These are phyloP conservation scores for Drosophila tsacasi DNA, from an alignment of 1,140 invertebrate species.

Conservation along the genomic window DNA sequence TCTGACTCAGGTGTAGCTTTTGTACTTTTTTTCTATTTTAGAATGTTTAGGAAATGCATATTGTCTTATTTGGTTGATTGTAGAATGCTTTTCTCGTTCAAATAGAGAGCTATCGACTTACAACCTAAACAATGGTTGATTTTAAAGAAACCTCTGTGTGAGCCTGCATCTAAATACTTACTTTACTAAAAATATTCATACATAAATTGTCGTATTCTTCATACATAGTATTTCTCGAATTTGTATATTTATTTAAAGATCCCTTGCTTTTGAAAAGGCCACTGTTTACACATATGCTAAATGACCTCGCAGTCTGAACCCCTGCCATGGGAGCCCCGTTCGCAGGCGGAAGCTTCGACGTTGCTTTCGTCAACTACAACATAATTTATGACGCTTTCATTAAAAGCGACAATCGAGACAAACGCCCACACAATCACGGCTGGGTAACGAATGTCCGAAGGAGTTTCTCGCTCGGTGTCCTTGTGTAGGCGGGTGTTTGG, in stretches of 20 bases:
- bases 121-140: background rate
- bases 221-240: background rate
- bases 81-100: no score
- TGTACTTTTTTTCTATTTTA: no score
- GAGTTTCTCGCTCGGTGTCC: conserved; percentile 22
- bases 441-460: conserved; percentile 64
- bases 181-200: background rate
- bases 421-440: conserved; percentile 80
- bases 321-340: conserved; percentile 1
- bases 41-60: no score
- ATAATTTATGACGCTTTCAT: conserved; percentile 85
- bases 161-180: background rate
- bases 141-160: background rate
- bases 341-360: conserved; percentile 41
- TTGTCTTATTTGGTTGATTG: no score
- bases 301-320: conserved; percentile 32
- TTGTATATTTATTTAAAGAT: background rate
- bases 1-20: no score
- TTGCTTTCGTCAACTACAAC: conserved; percentile 84
- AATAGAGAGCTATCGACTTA: no score
- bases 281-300: conserved; percentile 63
- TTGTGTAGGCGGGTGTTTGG: conserved; percentile 38
- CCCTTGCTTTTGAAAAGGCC: background rate
- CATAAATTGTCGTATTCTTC: background rate
- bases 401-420: conserved; percentile 81